These are phyloP conservation scores for Endotricha flammealis DNA, from an alignment of 2,888 invertebrate genomes.

Conservation along the genomic window DNA sequence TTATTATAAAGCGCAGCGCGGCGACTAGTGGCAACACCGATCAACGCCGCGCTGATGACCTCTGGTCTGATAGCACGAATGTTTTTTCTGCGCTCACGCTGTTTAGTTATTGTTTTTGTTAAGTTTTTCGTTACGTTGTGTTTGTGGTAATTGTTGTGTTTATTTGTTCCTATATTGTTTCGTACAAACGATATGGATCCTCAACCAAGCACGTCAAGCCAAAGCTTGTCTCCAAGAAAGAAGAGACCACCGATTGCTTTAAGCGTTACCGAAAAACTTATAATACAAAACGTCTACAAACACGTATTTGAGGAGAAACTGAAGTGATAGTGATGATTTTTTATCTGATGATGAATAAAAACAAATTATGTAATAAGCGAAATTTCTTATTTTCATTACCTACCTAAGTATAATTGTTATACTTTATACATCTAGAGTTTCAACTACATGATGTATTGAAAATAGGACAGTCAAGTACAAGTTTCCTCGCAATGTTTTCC, in stretches of 20 bases:
- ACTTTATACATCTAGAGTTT: too few species aligned
- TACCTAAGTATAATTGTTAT: too few species aligned
- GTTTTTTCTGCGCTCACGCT: conserved; percentile 14
- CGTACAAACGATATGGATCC: conserved; percentile 21
- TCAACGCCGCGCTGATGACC: conserved; percentile 8
- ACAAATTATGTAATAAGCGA: not conserved
- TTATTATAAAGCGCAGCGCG: conserved; percentile 3
- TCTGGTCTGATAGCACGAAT: conserved; percentile 22
- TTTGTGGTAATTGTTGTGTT: conserved; percentile 17
- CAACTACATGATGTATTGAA: too few species aligned
- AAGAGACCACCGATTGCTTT: conserved; percentile 16
- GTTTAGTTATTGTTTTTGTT: conserved; percentile 18
- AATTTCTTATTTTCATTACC: too few species aligned
- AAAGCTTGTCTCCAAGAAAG: conserved; percentile 20
- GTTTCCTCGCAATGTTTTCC: too few species aligned
- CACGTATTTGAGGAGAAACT: conserved; percentile 23
- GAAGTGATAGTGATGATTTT: not conserved
- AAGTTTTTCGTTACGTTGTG: conserved; percentile 21
- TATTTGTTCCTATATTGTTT: conserved; percentile 17
- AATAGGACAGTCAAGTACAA: too few species aligned
- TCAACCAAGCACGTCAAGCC: conserved; percentile 22
- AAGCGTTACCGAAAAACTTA: conserved; percentile 20
- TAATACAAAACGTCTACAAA: conserved; percentile 24
- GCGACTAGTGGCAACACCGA: conserved; percentile 5
- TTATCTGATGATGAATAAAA: not conserved